Base-by-base conservation (phyloP, 2,888 invertebrate genomes). In the Daptonema setosum region DNA sequence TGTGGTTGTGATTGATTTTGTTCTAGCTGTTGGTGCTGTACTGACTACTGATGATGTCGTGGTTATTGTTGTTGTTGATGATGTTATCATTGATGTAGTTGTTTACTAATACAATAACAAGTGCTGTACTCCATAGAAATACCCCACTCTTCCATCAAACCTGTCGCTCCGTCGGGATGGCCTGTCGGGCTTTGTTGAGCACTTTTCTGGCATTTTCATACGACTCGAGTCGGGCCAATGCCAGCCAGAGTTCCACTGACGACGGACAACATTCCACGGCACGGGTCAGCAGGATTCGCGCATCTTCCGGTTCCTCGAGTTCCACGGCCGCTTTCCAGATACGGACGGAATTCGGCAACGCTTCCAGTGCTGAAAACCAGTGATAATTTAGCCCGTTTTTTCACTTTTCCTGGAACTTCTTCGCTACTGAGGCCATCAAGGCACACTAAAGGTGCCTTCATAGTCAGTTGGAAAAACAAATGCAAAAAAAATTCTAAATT, bases 311-410 rank as follows among this genome's bases (percentile, higher is more conserved):
- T 65, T 91, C 91, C 68, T 97, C 97, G 43, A 99, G 72, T 70
- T 97, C 95, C 0, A 99, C 93, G 0, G 95, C 93, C 0, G 90
- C 87, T 73, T 95, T 99, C 97, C 97, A 97, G 0, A 97, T 75
- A 54, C 90, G 80, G 1, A 97, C 97, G 0, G 97, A 97, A 73
- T 95, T 95, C 0, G 97, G 97, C 62, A 97, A 88, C 68, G 93
- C 88, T 71, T 97, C 95, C 20, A 99, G 73, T 0, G 95, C 97
- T 77, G 45, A 8, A 30, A 5, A 22, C 17, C 11, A 52, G 5
- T n/a, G 29, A 3, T 20, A 20, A 52, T 5, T 5, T 51, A 14
- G 26, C n/a, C n/a, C n/a, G n/a, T n/a, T n/a, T n/a, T n/a, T n/a
- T n/a, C n/a, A n/a, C n/a, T n/a, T n/a, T n/a, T n/a, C n/a, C n/a